Base-by-base conservation (phyloP, 2,113 vertebrate species). In the Ptilorrhoa leucosticta region DNA sequence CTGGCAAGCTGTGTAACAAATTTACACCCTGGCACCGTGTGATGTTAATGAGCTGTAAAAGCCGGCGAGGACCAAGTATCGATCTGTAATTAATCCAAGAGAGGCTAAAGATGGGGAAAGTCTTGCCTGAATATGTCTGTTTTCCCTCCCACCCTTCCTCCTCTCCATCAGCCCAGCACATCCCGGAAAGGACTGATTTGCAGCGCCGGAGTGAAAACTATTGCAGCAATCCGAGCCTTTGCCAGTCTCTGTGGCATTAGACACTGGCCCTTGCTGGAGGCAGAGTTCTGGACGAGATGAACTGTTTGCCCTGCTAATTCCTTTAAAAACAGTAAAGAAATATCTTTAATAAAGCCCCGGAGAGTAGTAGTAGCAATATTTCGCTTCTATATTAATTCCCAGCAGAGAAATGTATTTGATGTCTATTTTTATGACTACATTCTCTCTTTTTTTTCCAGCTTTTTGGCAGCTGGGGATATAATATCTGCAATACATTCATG, bases 401-500 rank as follows among this genome's bases (percentile, higher is more conserved):
- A 89, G 61, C 64, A 85, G 78, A 87, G 61, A 78, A 91, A 82
- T 80, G 61, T 17, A 92, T 87, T 94, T 89, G 72, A 91, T 93
- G 68, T 70, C 84, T 90, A 90, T 95, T 97, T 95, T 96, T 96
- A 91, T 84, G 65, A 73, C 71, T 17, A 45, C 37, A 27, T 47
- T 92, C 85, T 81, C 9, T 12, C 35, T 54, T 72, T 89, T 93
- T 73, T 66, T 10, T 22, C 3, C 48, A 39, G 58, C 65, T 78
- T 94, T 96, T 85, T 93, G 92, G 82, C 87, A 91, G 88, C 75
- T 53, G 24, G 87, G 88, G 84, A 35, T 90, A 64, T 80, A 87
- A 92, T 87, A 81, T 81, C 78, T 92, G 95, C 94, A 81, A 47
- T 31, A 63, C 71, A 28, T 93, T 92, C 96, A 96, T 87, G 90